Evolutionary conservation across 2,113 vertebrate genomes (phyloP).

Genomic region (Eupsittula cactorum): DNA sequence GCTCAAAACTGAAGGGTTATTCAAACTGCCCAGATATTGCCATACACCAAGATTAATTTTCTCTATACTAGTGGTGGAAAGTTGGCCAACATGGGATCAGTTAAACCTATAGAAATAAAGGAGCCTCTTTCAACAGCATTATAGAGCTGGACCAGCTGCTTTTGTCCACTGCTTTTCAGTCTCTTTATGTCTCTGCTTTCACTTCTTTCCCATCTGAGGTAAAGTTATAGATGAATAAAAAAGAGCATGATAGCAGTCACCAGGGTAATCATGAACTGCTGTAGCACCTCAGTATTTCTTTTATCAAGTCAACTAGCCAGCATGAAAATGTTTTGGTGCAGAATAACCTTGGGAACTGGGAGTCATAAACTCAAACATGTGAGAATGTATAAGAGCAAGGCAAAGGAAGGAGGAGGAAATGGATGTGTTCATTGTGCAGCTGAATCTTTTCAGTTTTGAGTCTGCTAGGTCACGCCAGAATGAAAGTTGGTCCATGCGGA

Average conservation of each 20-base stretch:
- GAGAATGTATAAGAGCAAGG: background rate
- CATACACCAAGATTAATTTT: background rate
- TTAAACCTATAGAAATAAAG: background rate
- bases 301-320: background rate
- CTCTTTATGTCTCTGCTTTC: background rate
- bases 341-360: background rate
- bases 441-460: background rate
- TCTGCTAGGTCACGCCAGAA: background rate
- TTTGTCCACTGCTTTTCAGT: background rate
- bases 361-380: background rate
- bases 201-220: background rate
- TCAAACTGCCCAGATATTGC: background rate
- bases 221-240: background rate
- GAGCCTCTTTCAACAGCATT: background rate
- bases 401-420: background rate
- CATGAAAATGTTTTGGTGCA: accelerated
- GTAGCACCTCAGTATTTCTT: background rate
- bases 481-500: background rate
- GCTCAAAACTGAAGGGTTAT: background rate
- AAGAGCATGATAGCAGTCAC: background rate
- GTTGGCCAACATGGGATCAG: background rate
- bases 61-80: background rate
- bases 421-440: background rate
- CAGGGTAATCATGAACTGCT: background rate
- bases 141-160: background rate